These are phyloP conservation scores for chimpanzee (Pan troglodytes) DNA, from an alignment of 2,113 vertebrate species.

Conservation along the genomic window NHGRI_mPanTro3-v2.1_pri NC_072398.2:209105501-209106000, in stretches of 20 bases:
- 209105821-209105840: background rate
- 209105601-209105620: constrained; percentile 38
- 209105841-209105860: background rate
- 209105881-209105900: background rate
- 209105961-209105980: background rate
- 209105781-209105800: background rate
- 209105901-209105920: background rate
- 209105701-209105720: background rate
- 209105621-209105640: constrained; percentile 63
- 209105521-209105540: background rate
- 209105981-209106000: background rate
- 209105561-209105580: background rate
- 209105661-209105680: constrained; percentile 76
- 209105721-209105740: background rate
- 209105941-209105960: background rate
- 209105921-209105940: background rate
- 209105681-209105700: constrained; percentile 22
- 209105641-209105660: constrained; percentile 54
- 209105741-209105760: background rate
- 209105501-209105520: background rate
- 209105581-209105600: constrained; percentile 54
- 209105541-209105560: background rate
- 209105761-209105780: background rate
- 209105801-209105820: background rate
- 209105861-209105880: background rate